Percentiles rank a stretch among this genome's conserved stretches.
These are phyloP conservation scores for Drosophila parabipectinata DNA, from an alignment of 1,140 invertebrate species.

Conservation along the genomic window DNA sequence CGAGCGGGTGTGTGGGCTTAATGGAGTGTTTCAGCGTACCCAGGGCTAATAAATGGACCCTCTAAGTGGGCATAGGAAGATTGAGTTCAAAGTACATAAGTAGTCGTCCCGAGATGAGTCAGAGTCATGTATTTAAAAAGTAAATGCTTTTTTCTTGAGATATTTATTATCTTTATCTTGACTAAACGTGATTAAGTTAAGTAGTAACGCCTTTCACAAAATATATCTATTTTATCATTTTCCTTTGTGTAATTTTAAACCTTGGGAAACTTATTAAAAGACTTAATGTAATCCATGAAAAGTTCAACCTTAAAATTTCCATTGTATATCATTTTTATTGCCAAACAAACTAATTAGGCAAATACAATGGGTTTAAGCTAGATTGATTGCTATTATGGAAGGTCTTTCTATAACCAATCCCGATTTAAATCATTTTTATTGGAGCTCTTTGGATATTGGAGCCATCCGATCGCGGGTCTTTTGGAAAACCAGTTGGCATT, in stretches of 20 bases:
- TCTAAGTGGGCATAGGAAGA: slow-evolving; percentile 18
- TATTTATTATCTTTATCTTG: not conserved
- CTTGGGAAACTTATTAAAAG: slow-evolving; percentile 19
- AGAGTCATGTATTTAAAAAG: not conserved
- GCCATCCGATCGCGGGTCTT: slow-evolving; percentile 33
- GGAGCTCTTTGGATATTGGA: slow-evolving; percentile 17
- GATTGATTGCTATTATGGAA: slow-evolving; percentile 4
- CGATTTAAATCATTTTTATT: slow-evolving; percentile 74
- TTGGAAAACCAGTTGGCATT: slow-evolving; percentile 61
- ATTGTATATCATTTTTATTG: slow-evolving; percentile 15
- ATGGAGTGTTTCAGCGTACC: slow-evolving; percentile 38
- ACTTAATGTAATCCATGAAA: slow-evolving; percentile 6
- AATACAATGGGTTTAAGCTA: slow-evolving; percentile 17
- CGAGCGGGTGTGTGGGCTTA: slow-evolving; percentile 50
- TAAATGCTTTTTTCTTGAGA: not conserved
- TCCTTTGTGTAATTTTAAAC: slow-evolving; percentile 6
- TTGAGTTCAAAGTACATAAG: not conserved
- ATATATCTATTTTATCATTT: slow-evolving; percentile 7
- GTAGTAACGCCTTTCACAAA: slow-evolving; percentile 29
- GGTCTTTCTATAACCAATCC: slow-evolving; percentile 5
- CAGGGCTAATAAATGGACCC: slow-evolving; percentile 46
- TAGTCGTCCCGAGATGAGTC: slow-evolving; percentile 22
- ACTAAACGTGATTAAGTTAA: too few species aligned
- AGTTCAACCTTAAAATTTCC: not conserved
- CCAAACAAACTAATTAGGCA: slow-evolving; percentile 26